A percentile compares a stretch with the other conserved stretches of the same genome.
Conservation (phyloP, 1,140 invertebrate genomes). For the Aphidius gifuensis region DNA sequence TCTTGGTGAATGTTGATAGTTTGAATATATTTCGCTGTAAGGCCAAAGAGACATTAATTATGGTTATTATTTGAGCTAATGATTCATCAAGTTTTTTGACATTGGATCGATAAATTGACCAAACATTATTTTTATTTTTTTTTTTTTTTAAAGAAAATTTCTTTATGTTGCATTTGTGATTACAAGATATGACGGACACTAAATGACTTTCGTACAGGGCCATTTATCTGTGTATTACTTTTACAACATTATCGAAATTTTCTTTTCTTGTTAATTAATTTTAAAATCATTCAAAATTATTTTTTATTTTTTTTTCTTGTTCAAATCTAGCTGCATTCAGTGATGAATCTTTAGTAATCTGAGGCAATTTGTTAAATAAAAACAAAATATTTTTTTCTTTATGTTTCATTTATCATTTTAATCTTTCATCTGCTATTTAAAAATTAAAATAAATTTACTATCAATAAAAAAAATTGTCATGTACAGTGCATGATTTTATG, state of each 20-base stretch:
- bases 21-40: slow-evolving; percentile 49
- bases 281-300: slow-evolving; percentile 16
- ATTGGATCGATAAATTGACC: slow-evolving; percentile 27
- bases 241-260: no score
- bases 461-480: no score
- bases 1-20: slow-evolving; percentile 51
- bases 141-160: background rate
- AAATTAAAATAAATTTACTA: slow-evolving; percentile 24
- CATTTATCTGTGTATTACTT: no score
- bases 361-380: slow-evolving; percentile 41
- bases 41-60: slow-evolving; percentile 53
- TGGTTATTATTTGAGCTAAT: slow-evolving; percentile 24
- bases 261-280: no score
- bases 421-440: slow-evolving; percentile 26
- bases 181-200: no score
- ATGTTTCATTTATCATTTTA: slow-evolving; percentile 2
- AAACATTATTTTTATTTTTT: slow-evolving; percentile 20
- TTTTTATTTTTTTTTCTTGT: slow-evolving; percentile 14
- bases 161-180: slow-evolving; percentile 4
- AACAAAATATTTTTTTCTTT: slow-evolving; percentile 21
- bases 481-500: no score
- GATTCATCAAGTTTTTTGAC: slow-evolving; percentile 22
- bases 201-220: no score
- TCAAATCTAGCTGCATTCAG: slow-evolving; percentile 37
- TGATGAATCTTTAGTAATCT: slow-evolving; percentile 57